These are phyloP conservation scores for Leptodactylus fuscus DNA, from an alignment of 2,113 vertebrate species.

Conservation along the genomic window DNA sequence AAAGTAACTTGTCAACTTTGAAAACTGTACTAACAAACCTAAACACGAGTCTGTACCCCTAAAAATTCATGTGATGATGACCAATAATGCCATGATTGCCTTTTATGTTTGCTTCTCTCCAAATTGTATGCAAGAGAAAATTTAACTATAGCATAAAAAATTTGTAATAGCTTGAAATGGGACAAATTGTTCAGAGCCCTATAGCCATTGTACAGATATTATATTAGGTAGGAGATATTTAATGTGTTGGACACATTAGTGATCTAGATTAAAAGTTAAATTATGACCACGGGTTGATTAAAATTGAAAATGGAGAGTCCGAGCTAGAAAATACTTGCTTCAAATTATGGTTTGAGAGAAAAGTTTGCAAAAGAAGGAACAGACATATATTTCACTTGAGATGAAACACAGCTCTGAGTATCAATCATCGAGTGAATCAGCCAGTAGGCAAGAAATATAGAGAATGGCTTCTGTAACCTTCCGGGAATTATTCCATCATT, in stretches of 20 bases:
- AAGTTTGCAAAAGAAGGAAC: conserved; percentile 60
- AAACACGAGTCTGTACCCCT: no score
- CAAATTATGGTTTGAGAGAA: conserved; percentile 45
- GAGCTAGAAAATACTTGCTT: conserved; percentile 47
- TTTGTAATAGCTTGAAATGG: not conserved
- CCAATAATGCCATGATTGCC: not conserved
- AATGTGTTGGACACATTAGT: conserved; percentile 23
- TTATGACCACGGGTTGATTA: conserved; percentile 30
- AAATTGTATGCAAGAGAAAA: not conserved
- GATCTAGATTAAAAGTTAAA: conserved; percentile 32
- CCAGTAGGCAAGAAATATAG: conserved; percentile 63
- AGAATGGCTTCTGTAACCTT: conserved; percentile 66
- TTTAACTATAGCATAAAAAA: not conserved
- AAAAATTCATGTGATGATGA: no score
- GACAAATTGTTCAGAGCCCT: not conserved
- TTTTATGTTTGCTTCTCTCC: not conserved
- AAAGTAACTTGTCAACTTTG: no score
- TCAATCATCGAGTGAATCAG: conserved; percentile 63
- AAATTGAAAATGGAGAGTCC: conserved; percentile 28
- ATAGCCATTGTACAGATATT: not conserved
- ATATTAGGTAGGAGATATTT: not conserved
- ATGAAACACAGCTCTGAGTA: conserved; percentile 47
- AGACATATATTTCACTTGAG: conserved; percentile 41
- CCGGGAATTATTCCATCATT: conserved; percentile 66
- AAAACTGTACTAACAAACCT: no score